Evolutionary conservation across 1,140 invertebrate genomes (phyloP).

Genomic region (Geopemphigus sp.): DNA sequence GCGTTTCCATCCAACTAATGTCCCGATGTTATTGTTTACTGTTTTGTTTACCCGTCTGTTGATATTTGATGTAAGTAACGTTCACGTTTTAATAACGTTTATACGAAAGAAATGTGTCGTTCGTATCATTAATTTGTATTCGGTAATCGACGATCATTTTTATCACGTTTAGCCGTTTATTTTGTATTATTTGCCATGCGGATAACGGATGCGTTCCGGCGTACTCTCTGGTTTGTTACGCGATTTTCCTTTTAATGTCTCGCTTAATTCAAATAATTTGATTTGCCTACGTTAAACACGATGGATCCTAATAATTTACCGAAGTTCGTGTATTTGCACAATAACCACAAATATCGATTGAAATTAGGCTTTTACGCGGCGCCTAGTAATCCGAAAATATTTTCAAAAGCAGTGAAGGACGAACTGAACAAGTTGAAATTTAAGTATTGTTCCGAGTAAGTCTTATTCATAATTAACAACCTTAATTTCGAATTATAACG

Average conservation of each 20-base stretch:
- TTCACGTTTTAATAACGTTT: too few relatives aligned
- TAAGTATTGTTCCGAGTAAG: slow-evolving; percentile 30
- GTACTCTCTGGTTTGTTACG: neutral
- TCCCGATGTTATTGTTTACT: too few relatives aligned
- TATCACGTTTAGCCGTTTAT: neutral
- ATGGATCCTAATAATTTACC: slow-evolving; percentile 41
- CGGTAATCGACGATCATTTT: too few relatives aligned
- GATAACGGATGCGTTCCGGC: neutral
- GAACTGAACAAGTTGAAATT: slow-evolving; percentile 20
- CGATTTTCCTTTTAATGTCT: neutral
- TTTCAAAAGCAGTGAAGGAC: slow-evolving; percentile 24
- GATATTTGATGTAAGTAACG: too few relatives aligned
- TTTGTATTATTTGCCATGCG: too few relatives aligned
- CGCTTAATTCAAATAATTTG: too few relatives aligned
- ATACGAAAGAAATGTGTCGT: too few relatives aligned
- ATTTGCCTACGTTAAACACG: neutral
- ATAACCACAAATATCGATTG: slow-evolving; percentile 21
- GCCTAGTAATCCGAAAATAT: slow-evolving; percentile 34
- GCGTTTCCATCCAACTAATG: too few relatives aligned
- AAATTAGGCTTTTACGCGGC: slow-evolving; percentile 29
- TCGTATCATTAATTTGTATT: too few relatives aligned
- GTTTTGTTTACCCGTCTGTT: too few relatives aligned
- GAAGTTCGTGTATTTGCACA: slow-evolving; percentile 12
- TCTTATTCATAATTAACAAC: neutral
- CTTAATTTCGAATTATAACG: neutral